Evolutionary conservation across 2,888 invertebrate species (phyloP), one percentile per base, ranked within the genome.

Genomic region (Amiota minor): DNA sequence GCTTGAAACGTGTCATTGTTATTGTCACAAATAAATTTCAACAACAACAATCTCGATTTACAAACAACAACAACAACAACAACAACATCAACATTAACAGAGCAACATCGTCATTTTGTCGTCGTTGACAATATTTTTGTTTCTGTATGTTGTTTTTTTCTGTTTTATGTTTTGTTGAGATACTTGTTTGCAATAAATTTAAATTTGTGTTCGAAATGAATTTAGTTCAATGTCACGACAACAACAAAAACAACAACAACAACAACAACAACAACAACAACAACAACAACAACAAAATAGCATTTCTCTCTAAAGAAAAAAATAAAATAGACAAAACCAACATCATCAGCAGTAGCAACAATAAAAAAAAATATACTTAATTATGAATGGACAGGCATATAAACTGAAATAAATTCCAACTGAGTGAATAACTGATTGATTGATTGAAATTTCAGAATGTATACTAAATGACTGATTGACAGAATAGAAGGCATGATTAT

Each of bases 211-310:
- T 69, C 68, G 50, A 73, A 75, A 75, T 71, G 69, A 79, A 85
- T 81, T 78, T 77, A 76, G 86, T 78, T 86, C 84, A 85, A 86
- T 86, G 84, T 80, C 86, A 85, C 76, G 75, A 64, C 70, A 75
- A 81, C 80, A 75, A 80, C 79, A 78, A 77, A 77, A 75, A 75
- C 53, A 65, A 62, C 64, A 70, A 46, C 20, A 14, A 72, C 23
- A 75, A 73, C 35, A 73, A 70, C 71, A 71, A 64, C 70, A 75
- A 81, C 80, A 75, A 80, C 79, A 78, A 77, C 77, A 75, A 75
- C 53, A 65, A 62, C 64, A 70, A 46, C 20, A 14, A 72, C 23
- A 75, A 73, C 35, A 73, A 70, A 70, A 71, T n/a, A n/a, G n/a
- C 16, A 12, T 18, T 18, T 35, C 35, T 35, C 35, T 35, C 35